These are phyloP conservation scores for Coptodon bakossiorum DNA, from an alignment of 2,113 vertebrate species.

Conservation along the genomic window DNA sequence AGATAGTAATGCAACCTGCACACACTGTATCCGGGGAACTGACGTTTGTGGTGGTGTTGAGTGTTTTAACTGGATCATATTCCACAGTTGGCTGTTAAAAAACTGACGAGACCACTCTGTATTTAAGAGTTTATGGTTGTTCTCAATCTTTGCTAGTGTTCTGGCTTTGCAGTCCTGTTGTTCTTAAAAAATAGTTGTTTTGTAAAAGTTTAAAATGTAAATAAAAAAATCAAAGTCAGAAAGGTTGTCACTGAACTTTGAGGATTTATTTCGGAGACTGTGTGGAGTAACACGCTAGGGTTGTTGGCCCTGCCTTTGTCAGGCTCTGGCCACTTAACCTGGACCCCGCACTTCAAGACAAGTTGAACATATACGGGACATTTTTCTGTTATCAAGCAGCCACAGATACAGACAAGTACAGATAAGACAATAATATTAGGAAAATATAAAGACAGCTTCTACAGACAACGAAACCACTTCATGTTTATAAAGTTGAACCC, in stretches of 20 bases:
- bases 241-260: background rate
- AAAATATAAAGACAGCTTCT: background rate
- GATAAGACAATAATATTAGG: background rate
- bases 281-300: background rate
- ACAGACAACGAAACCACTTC: background rate
- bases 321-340: background rate
- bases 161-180: conserved; percentile 60
- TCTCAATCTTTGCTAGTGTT: conserved; percentile 56
- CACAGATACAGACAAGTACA: background rate
- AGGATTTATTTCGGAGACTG: background rate
- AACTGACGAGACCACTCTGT: conserved; percentile 73
- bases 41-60: conserved; percentile 74
- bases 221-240: conserved; percentile 28
- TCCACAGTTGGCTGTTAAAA: conserved; percentile 83
- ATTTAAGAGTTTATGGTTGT: conserved; percentile 57
- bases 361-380: background rate
- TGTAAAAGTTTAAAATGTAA: conserved; percentile 63
- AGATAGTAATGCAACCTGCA: conserved; percentile 63
- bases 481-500: background rate
- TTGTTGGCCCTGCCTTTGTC: background rate
- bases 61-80: conserved; percentile 80
- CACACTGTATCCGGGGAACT: conserved; percentile 69
- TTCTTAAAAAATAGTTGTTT: conserved; percentile 39
- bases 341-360: background rate
- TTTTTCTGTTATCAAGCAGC: background rate